A percentile compares a stretch with the other conserved stretches of the same genome.
Conservation (phyloP, 1,140 invertebrate genomes). For the Adelges cooleyi region DNA sequence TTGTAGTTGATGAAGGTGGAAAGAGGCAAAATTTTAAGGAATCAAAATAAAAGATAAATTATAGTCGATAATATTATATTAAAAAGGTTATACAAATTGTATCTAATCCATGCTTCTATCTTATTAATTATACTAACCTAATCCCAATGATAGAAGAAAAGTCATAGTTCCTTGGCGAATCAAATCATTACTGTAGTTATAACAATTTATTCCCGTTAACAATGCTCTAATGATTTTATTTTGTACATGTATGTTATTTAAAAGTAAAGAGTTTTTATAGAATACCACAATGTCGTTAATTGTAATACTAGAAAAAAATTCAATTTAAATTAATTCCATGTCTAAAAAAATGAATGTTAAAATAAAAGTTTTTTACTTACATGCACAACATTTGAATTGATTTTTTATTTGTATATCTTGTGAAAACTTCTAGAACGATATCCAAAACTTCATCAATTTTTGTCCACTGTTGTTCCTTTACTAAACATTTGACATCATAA, state of each 20-base stretch:
- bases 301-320: conserved; percentile 55
- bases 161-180: conserved; percentile 90
- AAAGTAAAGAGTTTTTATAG: conserved; percentile 52
- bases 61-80: no score
- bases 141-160: conserved; percentile 86
- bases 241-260: conserved; percentile 48
- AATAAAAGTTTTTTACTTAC: conserved; percentile 14
- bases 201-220: conserved; percentile 76
- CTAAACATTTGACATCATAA: conserved; percentile 83
- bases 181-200: conserved; percentile 77
- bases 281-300: conserved; percentile 87
- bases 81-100: no score
- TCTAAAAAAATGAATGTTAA: neutral
- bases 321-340: neutral
- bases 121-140: conserved; percentile 65
- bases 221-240: conserved; percentile 65
- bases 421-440: conserved; percentile 75
- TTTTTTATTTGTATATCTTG: conserved; percentile 64
- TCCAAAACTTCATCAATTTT: conserved; percentile 58
- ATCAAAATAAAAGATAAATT: no score
- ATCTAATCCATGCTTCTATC: no score
- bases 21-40: no score
- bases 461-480: conserved; percentile 64
- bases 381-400: conserved; percentile 88
- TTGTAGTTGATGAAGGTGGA: no score